Percentiles rank a stretch among this genome's conserved stretches.
Evolutionary conservation across 1,140 invertebrate genomes (phyloP).

Genomic region (Ceratitis capitata): DNA sequence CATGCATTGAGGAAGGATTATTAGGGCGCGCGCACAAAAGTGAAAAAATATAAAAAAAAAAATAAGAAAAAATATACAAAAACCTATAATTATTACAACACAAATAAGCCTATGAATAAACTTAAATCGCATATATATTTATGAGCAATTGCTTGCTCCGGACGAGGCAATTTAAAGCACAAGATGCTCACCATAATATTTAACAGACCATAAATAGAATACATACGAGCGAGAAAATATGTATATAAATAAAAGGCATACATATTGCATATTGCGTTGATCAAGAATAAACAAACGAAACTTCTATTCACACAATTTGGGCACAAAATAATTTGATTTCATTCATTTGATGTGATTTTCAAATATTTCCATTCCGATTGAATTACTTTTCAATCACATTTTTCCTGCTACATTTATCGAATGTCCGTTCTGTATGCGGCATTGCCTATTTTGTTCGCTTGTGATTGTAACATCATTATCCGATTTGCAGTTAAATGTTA

Average conservation of each 20-base stretch:
- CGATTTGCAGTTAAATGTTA: constrained; percentile 15
- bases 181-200: not conserved
- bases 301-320: not conserved
- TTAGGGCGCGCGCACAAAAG: too few relatives aligned
- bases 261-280: too few relatives aligned
- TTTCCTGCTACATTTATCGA: not conserved
- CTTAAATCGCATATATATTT: not conserved
- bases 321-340: not conserved
- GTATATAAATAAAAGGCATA: not conserved
- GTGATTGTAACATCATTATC: not conserved
- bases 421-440: not conserved
- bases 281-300: not conserved
- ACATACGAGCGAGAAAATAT: not conserved
- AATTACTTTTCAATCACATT: constrained; percentile 15
- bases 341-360: not conserved
- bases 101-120: too few relatives aligned
- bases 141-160: not conserved
- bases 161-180: too few relatives aligned
- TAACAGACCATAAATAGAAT: not conserved
- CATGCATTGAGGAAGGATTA: too few relatives aligned
- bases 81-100: too few relatives aligned
- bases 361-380: not conserved
- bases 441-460: not conserved
- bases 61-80: too few relatives aligned
- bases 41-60: too few relatives aligned